phyloP scores from a whole-genome alignment of 2,888 invertebrate genomes.

The Gymnocheta viridis region DNA sequence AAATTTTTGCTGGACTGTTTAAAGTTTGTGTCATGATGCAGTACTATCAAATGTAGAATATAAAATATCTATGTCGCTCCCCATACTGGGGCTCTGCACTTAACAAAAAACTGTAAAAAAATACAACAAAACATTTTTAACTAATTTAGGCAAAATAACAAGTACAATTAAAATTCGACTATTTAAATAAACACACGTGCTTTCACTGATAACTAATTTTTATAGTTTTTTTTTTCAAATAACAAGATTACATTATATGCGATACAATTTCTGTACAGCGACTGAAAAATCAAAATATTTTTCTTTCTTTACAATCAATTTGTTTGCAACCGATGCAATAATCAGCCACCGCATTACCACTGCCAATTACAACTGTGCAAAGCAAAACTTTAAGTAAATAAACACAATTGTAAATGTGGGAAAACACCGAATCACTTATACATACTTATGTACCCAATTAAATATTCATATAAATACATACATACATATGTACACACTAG shows the following conservation, averaged over 20 bases:
- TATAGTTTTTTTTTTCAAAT: neutral
- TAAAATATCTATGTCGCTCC: too few species aligned
- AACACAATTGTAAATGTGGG: constrained; percentile 41
- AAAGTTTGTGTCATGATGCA: too few species aligned
- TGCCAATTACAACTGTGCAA: constrained; percentile 52
- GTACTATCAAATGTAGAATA: too few species aligned
- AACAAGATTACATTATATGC: neutral
- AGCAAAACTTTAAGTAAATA: constrained; percentile 51
- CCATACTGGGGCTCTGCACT: too few species aligned
- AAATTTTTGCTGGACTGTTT: too few species aligned
- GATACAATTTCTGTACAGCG: neutral
- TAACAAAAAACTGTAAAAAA: too few species aligned
- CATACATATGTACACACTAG: neutral
- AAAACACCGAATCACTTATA: neutral
- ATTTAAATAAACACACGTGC: neutral
- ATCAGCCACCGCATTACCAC: constrained; percentile 56
- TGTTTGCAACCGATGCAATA: constrained; percentile 54
- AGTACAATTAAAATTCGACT: too few species aligned
- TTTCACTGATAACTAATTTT: neutral
- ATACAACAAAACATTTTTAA: too few species aligned
- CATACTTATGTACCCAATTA: constrained; percentile 1
- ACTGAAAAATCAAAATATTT: constrained; percentile 39
- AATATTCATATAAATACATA: neutral
- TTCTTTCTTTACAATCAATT: constrained; percentile 48
- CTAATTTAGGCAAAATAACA: neutral